These are phyloP conservation scores for Standfussiana lucernea DNA, from an alignment of 2,888 invertebrate genomes.

Conservation along the genomic window DNA sequence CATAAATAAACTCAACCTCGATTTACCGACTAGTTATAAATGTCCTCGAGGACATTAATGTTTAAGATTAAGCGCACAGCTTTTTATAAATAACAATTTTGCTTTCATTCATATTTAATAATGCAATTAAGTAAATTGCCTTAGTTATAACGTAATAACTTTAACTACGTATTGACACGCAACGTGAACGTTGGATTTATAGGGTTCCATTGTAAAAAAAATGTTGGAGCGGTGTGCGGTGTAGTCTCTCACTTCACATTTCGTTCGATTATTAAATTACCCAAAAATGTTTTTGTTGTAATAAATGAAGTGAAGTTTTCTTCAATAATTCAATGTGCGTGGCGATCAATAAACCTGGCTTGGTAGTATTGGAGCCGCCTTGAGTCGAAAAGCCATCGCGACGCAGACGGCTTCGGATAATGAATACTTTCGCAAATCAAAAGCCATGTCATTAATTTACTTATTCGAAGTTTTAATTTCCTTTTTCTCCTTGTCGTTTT, in stretches of 20 bases:
- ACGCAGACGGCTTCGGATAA: conserved; percentile 45
- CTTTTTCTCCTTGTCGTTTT: conserved; percentile 10
- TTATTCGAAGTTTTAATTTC: conserved; percentile 51
- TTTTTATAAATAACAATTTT: conserved; percentile 51
- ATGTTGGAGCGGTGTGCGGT: neutral
- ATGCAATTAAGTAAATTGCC: conserved; percentile 63
- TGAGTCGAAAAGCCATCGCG: conserved; percentile 27
- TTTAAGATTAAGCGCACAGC: conserved; percentile 39
- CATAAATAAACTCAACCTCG: conserved; percentile 51
- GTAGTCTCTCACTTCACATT: neutral
- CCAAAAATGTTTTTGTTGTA: conserved; percentile 33
- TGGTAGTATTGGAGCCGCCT: conserved; percentile 17
- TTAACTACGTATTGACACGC: conserved; percentile 63
- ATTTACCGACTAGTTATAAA: conserved; percentile 43
- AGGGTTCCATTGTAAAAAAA: conserved; percentile 27
- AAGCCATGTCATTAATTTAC: conserved; percentile 61
- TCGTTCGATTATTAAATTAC: conserved; percentile 37
- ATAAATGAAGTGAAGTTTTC: conserved; percentile 29
- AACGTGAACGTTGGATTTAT: conserved; percentile 49
- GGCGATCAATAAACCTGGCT: conserved; percentile 42
- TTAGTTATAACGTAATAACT: conserved; percentile 58
- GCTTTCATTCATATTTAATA: conserved; percentile 56
- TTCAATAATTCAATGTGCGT: conserved; percentile 40
- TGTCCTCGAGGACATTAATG: conserved; percentile 34
- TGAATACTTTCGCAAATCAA: conserved; percentile 64